Conservation (phyloP, 2,113 vertebrate species). For the Zosterops hypoxanthus region DNA sequence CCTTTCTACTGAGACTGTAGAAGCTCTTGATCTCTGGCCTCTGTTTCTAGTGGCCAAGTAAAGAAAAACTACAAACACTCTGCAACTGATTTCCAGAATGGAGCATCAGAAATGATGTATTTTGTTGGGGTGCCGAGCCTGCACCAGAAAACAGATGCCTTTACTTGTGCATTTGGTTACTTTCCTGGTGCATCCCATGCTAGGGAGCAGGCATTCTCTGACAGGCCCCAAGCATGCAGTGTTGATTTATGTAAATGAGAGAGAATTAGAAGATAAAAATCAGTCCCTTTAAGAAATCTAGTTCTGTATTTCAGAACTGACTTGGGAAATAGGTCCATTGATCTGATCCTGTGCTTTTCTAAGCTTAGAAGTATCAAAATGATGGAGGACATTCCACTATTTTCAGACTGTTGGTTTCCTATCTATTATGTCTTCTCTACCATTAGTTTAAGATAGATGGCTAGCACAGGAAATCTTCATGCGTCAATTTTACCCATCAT, state of each 20-base stretch:
- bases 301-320: neutral
- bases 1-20: neutral
- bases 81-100: neutral
- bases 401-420: neutral
- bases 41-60: neutral
- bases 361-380: neutral
- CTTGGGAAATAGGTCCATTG: neutral
- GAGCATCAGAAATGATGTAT: neutral
- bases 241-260: neutral
- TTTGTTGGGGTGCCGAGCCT: neutral
- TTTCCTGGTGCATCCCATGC: neutral
- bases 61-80: neutral
- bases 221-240: accelerated
- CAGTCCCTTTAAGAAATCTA: neutral
- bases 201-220: neutral
- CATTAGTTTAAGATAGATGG: neutral
- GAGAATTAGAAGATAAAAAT: neutral
- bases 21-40: neutral
- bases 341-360: neutral
- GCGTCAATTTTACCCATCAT: neutral
- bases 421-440: neutral
- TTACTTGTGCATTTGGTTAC: neutral
- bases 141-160: neutral
- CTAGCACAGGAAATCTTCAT: neutral
- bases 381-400: neutral